A percentile compares a stretch with the other conserved stretches of the same genome.
Conservation (phyloP, 2,797 vertebrate genomes). For the Acanthurus tractus region DNA sequence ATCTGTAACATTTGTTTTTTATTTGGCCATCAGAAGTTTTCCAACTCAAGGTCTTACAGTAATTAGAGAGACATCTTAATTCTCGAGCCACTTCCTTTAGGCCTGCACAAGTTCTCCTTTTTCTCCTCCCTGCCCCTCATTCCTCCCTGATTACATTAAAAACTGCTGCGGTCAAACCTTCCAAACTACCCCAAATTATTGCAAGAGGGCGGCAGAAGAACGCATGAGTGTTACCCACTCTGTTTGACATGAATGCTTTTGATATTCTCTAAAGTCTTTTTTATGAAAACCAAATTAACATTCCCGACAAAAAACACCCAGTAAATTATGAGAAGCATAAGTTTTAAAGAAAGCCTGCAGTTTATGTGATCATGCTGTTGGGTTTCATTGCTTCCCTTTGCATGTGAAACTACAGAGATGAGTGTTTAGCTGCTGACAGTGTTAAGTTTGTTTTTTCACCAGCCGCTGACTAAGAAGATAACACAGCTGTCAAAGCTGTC, state of each 20-base stretch:
- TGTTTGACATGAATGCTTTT: conserved; percentile 36
- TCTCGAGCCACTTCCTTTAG: conserved; percentile 77
- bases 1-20: conserved; percentile 83
- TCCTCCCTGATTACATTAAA: conserved; percentile 78
- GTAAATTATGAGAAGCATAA: conserved; percentile 16
- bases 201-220: conserved; percentile 64
- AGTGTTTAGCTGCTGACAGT: conserved; percentile 43
- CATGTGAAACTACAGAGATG: conserved; percentile 55
- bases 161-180: conserved; percentile 68
- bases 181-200: conserved; percentile 61
- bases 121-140: conserved; percentile 57
- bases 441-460: conserved; percentile 41
- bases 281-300: conserved; percentile 11
- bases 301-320: conserved; percentile 4
- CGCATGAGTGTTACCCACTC: conserved; percentile 40
- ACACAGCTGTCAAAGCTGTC: conserved; percentile 73
- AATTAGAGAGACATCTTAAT: conserved; percentile 80
- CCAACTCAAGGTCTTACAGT: conserved; percentile 66
- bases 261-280: conserved; percentile 36
- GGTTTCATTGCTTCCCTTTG: conserved; percentile 30
- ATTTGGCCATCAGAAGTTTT: conserved; percentile 78
- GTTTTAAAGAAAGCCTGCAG: not conserved
- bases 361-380: conserved; percentile 8
- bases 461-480: conserved; percentile 66
- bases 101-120: conserved; percentile 62